Evolutionary conservation across 2,888 invertebrate genomes (phyloP), one percentile per base, ranked within the genome.

Genomic region (Pollenia angustigena): DNA sequence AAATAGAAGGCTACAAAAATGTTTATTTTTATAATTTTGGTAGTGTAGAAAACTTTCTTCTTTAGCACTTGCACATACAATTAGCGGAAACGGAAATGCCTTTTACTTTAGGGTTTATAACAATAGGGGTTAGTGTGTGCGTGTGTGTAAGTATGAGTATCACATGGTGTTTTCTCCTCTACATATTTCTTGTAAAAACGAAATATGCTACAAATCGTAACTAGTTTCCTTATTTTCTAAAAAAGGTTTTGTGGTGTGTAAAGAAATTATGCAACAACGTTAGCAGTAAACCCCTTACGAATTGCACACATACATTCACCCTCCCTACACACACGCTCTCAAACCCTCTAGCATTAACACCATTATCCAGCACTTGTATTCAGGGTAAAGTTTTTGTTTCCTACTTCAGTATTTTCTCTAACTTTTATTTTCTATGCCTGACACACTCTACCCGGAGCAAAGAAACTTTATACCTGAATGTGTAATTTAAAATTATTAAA

Each of bases 71-170:
- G 82, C 60, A 83, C 56, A 84, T 76, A 87, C 90, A 91, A 91
- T 91, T 91, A 91, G 90, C 90, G 90, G 90, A 90, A 91, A 89
- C 90, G 90, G 89, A 89, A 90, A 90, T 90, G 89, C 89, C 89
- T 90, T 89, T 88, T 89, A 87, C 86, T 88, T 88, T 81, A 75
- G 86, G 71, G 75, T 81, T 60, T 68, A 86, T 75, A 87, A 10
- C 7, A 52, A 56, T 58, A 48, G 16, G 16, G 16, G 42, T 46
- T 44, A 16, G 11, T 69, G 64, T 56, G 8, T 71, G 46, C n/a
- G 44, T 48, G 32, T 62, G 11, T 54, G 10, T 9, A 42, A 16
- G 23, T 69, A 12, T 32, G 10, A 2, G 42, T 74, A 44, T 64
- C 74, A 74, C 74, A 82, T 79, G 78, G 32, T 79, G 85, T 66